Percentiles rank a stretch among this genome's conserved stretches.
phyloP scores from a whole-genome alignment of 2,888 invertebrate species.

The Hirudinaria manillensis region DNA sequence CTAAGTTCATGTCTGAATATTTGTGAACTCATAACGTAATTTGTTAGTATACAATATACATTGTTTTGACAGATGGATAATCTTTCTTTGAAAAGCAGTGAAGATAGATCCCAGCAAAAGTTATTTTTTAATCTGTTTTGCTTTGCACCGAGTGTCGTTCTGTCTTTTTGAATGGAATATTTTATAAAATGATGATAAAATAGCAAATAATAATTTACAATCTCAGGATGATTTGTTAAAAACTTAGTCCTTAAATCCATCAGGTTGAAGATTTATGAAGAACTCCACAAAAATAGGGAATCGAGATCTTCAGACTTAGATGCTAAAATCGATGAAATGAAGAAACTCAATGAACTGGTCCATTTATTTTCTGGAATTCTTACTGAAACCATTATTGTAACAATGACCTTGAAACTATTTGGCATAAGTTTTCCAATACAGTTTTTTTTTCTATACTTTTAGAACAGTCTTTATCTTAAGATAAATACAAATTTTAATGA shows the following conservation, averaged over 20 bases:
- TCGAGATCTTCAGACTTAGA: neutral
- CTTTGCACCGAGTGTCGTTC: too few species aligned
- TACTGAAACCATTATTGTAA: too few species aligned
- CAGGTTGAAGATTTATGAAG: neutral
- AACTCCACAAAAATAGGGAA: constrained; percentile 5
- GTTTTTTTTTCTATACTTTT: neutral
- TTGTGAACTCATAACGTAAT: neutral
- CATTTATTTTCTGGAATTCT: too few species aligned
- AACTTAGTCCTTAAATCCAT: neutral
- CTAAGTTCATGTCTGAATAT: too few species aligned
- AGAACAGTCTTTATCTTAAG: neutral
- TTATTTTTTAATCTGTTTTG: neutral
- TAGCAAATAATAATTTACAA: too few species aligned
- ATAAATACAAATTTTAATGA: neutral
- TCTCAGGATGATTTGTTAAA: neutral
- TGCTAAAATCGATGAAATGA: constrained; percentile 5
- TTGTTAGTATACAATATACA: neutral
- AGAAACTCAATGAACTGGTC: neutral
- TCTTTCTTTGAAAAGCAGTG: constrained; percentile 10
- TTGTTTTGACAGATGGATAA: neutral
- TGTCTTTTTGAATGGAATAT: neutral
- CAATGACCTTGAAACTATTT: too few species aligned
- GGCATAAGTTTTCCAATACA: too few species aligned
- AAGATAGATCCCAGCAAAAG: neutral
- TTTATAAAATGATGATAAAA: neutral